A percentile compares a stretch with the other conserved stretches of the same genome.
Evolutionary conservation across 1,140 invertebrate species (phyloP).

Genomic region (Heliconius eleuchia): DNA sequence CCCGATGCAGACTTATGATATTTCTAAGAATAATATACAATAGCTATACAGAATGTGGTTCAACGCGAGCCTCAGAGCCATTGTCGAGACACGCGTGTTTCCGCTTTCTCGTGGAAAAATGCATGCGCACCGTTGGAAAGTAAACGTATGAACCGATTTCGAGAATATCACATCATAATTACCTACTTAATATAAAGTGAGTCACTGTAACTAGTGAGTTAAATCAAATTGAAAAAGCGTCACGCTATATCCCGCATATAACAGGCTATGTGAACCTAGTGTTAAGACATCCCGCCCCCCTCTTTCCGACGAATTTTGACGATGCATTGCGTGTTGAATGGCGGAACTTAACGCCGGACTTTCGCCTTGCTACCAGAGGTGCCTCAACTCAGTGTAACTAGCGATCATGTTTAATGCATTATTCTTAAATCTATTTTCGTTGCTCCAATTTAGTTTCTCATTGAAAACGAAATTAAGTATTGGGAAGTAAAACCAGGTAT

Average conservation of each 20-base stretch:
- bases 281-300: too few relatives aligned
- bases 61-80: constrained; percentile 63
- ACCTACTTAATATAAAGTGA: constrained; percentile 37
- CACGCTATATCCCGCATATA: too few relatives aligned
- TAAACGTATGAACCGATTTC: constrained; percentile 67
- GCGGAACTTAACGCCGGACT: too few relatives aligned
- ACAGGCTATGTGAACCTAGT: too few relatives aligned
- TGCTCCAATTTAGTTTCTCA: background rate
- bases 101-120: constrained; percentile 80
- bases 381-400: constrained; percentile 29
- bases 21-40: constrained; percentile 75
- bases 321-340: too few relatives aligned
- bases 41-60: constrained; percentile 65
- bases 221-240: too few relatives aligned
- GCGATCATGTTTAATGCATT: constrained; percentile 4
- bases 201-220: constrained; percentile 33
- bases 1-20: constrained; percentile 22
- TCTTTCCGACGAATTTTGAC: too few relatives aligned
- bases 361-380: too few relatives aligned
- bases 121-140: constrained; percentile 74
- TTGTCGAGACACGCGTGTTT: constrained; percentile 76
- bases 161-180: constrained; percentile 60
- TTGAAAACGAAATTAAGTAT: constrained; percentile 29
- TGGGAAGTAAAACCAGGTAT: constrained; percentile 32
- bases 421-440: background rate